Percentiles rank a stretch among this genome's conserved stretches.
phyloP scores from a whole-genome alignment of 2,113 vertebrate genomes.

The Rhinogobius similis region DNA sequence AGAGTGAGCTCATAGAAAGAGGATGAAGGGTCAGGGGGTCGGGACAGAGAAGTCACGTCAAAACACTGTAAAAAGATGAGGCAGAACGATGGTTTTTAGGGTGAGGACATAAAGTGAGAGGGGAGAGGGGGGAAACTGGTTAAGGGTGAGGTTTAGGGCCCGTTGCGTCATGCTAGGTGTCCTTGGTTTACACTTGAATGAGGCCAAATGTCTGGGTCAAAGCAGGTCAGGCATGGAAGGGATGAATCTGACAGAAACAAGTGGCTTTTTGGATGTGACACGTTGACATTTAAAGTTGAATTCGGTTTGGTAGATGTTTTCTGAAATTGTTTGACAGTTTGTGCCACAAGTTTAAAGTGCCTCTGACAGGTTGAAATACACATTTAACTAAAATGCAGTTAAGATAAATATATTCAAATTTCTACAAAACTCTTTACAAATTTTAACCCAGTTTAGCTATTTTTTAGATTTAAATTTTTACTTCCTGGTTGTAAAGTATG shows the following conservation, averaged over 20 bases:
- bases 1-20: slow-evolving; percentile 45
- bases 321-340: no score
- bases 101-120: not conserved
- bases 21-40: slow-evolving; percentile 40
- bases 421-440: no score
- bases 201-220: slow-evolving; percentile 40
- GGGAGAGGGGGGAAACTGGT: not conserved
- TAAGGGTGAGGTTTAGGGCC: slow-evolving; percentile 14
- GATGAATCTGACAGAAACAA: not conserved
- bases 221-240: slow-evolving; percentile 34
- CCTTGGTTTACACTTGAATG: slow-evolving; percentile 19
- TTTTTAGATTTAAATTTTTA: no score
- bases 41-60: slow-evolving; percentile 37
- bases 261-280: slow-evolving; percentile 10
- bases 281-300: not conserved
- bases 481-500: no score
- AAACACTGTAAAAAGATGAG: slow-evolving; percentile 25
- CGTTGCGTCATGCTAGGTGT: slow-evolving; percentile 22
- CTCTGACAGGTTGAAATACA: no score
- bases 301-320: no score
- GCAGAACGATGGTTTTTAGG: not conserved
- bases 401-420: no score
- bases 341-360: no score
- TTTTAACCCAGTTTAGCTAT: no score
- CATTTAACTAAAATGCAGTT: no score